Percentiles rank a stretch among this genome's conserved stretches.
Evolutionary conservation across 2,113 vertebrate species (phyloP).

Genomic region (Caranx ignobilis): DNA sequence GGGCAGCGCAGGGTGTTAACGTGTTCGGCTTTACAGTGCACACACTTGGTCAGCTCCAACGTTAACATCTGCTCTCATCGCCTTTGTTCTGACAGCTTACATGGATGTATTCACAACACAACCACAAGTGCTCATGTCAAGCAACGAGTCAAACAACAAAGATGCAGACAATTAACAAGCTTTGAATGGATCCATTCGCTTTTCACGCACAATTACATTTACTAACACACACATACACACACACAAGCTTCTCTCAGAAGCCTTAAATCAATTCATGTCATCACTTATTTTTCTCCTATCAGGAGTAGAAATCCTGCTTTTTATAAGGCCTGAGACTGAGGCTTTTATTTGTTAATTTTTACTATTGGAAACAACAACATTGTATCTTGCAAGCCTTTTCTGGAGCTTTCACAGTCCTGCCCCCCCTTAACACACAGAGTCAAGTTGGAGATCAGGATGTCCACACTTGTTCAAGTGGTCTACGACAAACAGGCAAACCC

Average conservation of each 20-base stretch:
- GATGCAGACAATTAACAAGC: background rate
- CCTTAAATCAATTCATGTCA: too few species aligned
- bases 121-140: background rate
- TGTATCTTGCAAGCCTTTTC: background rate
- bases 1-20: constrained; percentile 18
- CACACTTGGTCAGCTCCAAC: background rate
- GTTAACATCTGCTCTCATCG: background rate
- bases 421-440: background rate
- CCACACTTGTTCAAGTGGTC: too few species aligned
- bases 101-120: background rate
- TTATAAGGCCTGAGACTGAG: too few species aligned
- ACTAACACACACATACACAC: too few species aligned
- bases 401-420: background rate
- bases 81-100: constrained; percentile 5
- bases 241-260: too few species aligned
- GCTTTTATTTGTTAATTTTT: background rate
- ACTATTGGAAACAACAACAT: background rate
- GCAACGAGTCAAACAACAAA: background rate
- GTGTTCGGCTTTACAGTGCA: constrained; percentile 7
- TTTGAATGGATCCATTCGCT: too few species aligned
- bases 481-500: too few species aligned
- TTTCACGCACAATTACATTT: too few species aligned
- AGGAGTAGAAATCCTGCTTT: too few species aligned
- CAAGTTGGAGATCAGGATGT: too few species aligned
- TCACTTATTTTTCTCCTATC: too few species aligned